These are phyloP conservation scores for Microctenopoma stevenorrisi DNA, from an alignment of 2,797 vertebrate species.

Conservation along the genomic window DNA sequence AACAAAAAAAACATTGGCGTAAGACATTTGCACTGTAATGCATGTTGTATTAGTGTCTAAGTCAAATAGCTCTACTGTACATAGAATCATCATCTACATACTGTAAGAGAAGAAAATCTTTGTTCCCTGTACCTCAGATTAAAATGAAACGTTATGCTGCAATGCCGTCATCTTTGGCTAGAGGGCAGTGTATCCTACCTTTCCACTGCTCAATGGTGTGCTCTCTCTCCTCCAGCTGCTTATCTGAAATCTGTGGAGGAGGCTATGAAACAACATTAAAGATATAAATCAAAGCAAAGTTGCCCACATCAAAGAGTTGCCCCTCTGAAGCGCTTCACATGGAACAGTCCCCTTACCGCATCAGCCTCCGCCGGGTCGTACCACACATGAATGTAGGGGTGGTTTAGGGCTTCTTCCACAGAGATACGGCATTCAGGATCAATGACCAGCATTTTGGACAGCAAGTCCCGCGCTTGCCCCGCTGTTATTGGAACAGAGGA, in stretches of 20 bases:
- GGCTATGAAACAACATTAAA: conserved; percentile 81
- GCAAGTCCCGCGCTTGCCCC: conserved; percentile 94
- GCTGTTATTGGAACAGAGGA: conserved; percentile 77
- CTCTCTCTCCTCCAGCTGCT: conserved; percentile 95
- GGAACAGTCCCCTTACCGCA: conserved; percentile 86
- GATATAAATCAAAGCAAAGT: conserved; percentile 29
- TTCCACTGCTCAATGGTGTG: conserved; percentile 98
- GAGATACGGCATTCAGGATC: conserved; percentile 96
- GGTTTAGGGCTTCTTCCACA: conserved; percentile 94
- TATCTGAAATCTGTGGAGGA: conserved; percentile 96
- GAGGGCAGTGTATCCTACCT: conserved; percentile 85
- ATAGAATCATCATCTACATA: neutral
- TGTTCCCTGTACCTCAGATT: neutral
- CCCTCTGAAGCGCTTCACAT: conserved; percentile 2
- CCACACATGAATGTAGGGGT: conserved; percentile 97
- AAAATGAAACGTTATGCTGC: neutral
- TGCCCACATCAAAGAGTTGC: conserved; percentile 1
- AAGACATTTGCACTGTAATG: no score
- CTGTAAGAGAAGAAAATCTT: neutral
- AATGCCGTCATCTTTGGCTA: conserved; percentile 35
- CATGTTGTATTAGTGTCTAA: neutral
- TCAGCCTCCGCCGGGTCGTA: conserved; percentile 95
- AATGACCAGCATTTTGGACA: conserved; percentile 98
- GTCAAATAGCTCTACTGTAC: neutral
- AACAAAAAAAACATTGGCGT: no score